These are phyloP conservation scores for Phrynosoma blainvillii DNA, from an alignment of 2,113 vertebrate genomes.

Conservation along the genomic window DNA sequence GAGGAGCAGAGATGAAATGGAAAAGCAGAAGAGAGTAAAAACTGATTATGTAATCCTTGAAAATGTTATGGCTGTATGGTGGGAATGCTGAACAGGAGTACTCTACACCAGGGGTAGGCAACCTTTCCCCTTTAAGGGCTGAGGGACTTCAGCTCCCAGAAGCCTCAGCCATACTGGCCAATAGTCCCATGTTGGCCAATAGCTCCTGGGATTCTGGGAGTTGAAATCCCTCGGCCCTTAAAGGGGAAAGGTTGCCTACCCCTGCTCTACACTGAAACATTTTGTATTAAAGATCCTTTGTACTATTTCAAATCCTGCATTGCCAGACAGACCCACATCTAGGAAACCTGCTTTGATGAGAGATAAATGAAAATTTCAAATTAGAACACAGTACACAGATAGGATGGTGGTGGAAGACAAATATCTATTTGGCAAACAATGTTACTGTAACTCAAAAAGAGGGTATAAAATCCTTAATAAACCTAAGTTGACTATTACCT, in stretches of 20 bases:
- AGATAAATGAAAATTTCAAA: not conserved
- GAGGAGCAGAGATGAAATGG: not conserved
- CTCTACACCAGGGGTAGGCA: no score
- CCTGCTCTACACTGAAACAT: not conserved
- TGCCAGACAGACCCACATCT: not conserved
- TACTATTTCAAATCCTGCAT: not conserved
- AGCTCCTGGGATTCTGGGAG: no score
- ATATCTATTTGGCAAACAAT: not conserved
- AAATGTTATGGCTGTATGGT: not conserved
- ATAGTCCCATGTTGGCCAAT: no score
- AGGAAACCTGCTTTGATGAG: not conserved
- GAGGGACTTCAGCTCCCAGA: no score
- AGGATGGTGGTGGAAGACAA: not conserved
- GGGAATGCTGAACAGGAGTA: not conserved
- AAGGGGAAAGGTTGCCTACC: no score
- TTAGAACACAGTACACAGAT: not conserved
- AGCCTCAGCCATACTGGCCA: no score
- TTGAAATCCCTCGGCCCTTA: no score
- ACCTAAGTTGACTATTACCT: not conserved
- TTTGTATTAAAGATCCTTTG: not conserved
- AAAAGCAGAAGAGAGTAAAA: not conserved
- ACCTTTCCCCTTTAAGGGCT: no score
- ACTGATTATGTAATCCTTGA: not conserved
- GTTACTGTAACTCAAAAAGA: not conserved
- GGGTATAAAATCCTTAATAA: not conserved